phyloP scores from a whole-genome alignment of 1,140 invertebrate genomes.

The Araneus ventricosus region DNA sequence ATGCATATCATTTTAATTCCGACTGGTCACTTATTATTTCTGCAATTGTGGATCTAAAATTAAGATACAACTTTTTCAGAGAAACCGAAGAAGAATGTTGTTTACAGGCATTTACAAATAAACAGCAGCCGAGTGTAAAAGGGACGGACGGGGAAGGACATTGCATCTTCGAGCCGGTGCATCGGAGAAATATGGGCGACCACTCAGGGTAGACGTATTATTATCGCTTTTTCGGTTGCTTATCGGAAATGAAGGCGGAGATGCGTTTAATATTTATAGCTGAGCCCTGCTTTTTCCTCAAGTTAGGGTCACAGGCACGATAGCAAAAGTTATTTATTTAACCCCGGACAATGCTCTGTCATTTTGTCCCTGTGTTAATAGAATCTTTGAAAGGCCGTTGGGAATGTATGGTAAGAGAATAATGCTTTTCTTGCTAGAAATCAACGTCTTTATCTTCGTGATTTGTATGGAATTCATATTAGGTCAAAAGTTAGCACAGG shows the following conservation, averaged over 20 bases:
- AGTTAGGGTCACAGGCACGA: slow-evolving; percentile 2
- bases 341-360: background rate
- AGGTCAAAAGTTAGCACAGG: too few species aligned
- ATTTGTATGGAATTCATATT: too few species aligned
- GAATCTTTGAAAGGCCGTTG: background rate
- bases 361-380: background rate
- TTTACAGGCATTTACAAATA: background rate
- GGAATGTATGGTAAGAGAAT: background rate
- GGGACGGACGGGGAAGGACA: background rate
- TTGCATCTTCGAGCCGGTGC: slow-evolving; percentile 11
- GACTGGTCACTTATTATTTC: too few species aligned
- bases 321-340: slow-evolving; percentile 40
- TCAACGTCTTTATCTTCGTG: too few species aligned
- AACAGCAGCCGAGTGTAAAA: background rate
- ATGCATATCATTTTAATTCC: too few species aligned
- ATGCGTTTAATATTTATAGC: slow-evolving; percentile 67
- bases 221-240: slow-evolving; percentile 44
- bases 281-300: background rate
- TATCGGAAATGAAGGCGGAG: slow-evolving; percentile 32
- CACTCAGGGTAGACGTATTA: slow-evolving; percentile 54
- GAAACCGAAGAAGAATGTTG: background rate
- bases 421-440: background rate
- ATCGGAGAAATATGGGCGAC: slow-evolving; percentile 34
- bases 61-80: too few species aligned
- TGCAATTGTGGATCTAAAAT: too few species aligned